Evolutionary conservation across 2,888 invertebrate species (phyloP).

Genomic region (Ectemnius cavifrons): DNA sequence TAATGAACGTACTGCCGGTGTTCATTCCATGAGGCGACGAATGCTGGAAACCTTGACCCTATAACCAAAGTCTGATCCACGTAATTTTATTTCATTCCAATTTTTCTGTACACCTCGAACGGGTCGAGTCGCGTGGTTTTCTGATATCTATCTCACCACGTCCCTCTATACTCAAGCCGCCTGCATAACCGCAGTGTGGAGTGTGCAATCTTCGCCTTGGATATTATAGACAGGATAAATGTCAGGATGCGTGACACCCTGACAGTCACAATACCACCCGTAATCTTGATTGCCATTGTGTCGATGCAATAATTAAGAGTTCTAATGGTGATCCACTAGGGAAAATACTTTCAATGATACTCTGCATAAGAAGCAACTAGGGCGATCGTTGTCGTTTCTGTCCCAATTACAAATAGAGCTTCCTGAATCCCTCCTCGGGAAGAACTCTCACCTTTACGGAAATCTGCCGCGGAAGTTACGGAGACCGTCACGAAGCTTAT

Average conservation of each 20-base stretch:
- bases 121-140: background rate
- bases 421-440: background rate
- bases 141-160: no score
- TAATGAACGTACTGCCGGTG: conserved; percentile 28
- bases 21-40: conserved; percentile 8
- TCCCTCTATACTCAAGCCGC: no score
- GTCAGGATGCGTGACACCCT: no score
- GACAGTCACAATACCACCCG: no score
- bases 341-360: no score
- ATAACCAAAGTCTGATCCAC: conserved; percentile 34
- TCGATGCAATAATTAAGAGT: no score
- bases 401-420: background rate
- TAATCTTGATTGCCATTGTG: no score
- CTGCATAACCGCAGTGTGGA: no score
- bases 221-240: no score
- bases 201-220: no score
- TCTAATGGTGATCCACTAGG: no score
- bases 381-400: background rate
- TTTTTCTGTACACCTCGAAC: conserved; percentile 17
- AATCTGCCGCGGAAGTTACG: background rate
- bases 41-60: conserved; percentile 37
- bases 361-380: background rate
- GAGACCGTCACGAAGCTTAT: background rate
- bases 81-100: conserved; percentile 27
- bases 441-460: background rate